Evolutionary conservation across 1,140 invertebrate genomes (phyloP).

Genomic region (Dreissena polymorpha): DNA sequence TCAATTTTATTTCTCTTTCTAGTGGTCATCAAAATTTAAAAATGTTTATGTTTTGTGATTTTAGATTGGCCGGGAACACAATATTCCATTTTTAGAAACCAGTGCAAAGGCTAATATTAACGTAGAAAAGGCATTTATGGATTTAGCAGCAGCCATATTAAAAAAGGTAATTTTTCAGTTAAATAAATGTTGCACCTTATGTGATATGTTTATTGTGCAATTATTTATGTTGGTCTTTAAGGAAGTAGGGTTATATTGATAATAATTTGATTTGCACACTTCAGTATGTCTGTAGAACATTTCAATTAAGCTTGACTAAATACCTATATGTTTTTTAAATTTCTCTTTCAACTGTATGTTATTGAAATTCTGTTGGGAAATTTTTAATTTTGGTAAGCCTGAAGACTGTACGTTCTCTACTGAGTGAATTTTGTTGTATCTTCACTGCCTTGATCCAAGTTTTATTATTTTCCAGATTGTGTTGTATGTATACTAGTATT

Average conservation of each 20-base stretch:
- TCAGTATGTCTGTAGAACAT: neutral
- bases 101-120: constrained; percentile 99
- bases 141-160: constrained; percentile 97
- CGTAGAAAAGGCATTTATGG: constrained; percentile 98
- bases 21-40: no score
- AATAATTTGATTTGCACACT: neutral
- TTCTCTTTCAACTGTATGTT: no score
- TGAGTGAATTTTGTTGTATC: no score
- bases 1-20: no score
- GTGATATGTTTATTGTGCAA: neutral
- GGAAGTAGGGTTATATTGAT: neutral
- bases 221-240: neutral
- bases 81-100: constrained; percentile 99
- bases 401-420: no score
- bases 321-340: no score
- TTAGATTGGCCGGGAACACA: constrained; percentile 97
- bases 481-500: neutral
- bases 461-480: neutral
- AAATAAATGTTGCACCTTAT: neutral
- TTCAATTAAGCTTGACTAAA: neutral
- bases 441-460: neutral
- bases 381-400: no score
- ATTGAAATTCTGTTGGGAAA: no score
- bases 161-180: constrained; percentile 83
- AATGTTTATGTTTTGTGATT: constrained; percentile 66